Base-by-base conservation (phyloP, 1,140 invertebrate species). In the Drosophila bocki region DNA sequence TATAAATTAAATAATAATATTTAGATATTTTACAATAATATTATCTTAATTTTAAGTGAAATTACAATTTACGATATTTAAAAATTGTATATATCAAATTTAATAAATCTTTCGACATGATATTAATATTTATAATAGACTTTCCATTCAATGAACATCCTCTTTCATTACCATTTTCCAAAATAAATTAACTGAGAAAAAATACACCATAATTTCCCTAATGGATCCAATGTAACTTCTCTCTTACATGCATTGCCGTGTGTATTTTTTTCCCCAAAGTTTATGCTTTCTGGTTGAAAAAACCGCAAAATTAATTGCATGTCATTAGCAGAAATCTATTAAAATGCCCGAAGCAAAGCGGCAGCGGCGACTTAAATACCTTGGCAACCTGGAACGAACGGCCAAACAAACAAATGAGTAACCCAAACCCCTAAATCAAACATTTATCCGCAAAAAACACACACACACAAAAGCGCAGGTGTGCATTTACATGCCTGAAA, bases 321-420 rank as follows among this genome's bases (percentile, higher is more conserved):
- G 68, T 75, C 85, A 88, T 88, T 83, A 88, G 60, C 83, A 68
- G 80, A 77, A 83, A 88, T 80, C 68, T 65, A 79, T 63, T 80
- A 70, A 84, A 78, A 75, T 59, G 62, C 47, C 47, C 64, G 35
- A 56, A 75, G 58, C 60, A 17, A 33, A 45, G n/a, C 44, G 15
- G 58, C 48, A 42, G 47, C 48, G 63, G 56, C 51, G 59, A 60
- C 74, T 78, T 79, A 79, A 79, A 79, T 78, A 60, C 75, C 75
- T 72, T 71, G 77, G 77, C 17, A 78, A 79, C 77, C 77, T 12
- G 35, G 9, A 32, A n/a, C 64, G 35, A 26, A 29, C 35, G 44
- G 37, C 32, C 32, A 26, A 50, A 75, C 51, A 60, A 48, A 57
- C 41, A 50, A 44, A 75, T 19, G 75, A 47, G 68, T 50, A 35